Evolutionary conservation across 2,888 invertebrate genomes (phyloP).

Genomic region (Heteromurus nitidus): DNA sequence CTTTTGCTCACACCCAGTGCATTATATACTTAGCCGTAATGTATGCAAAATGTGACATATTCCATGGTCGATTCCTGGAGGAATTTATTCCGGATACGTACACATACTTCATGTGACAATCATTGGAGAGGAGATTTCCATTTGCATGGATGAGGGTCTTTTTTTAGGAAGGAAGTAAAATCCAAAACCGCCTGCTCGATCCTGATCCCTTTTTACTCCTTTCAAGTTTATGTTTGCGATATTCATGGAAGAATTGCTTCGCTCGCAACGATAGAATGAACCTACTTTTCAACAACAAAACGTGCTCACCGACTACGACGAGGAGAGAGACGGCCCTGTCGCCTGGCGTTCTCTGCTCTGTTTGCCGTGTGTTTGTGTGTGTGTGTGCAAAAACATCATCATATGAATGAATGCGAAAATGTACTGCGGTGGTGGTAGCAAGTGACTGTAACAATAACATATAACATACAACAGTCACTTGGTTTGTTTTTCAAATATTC

Average conservation of each 20-base stretch:
- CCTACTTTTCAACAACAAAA: constrained; percentile 20
- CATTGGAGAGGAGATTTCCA: constrained; percentile 41
- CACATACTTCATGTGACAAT: constrained; percentile 47
- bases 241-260: constrained; percentile 31
- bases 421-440: too few relatives aligned
- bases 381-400: too few relatives aligned
- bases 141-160: constrained; percentile 30
- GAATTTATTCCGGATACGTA: constrained; percentile 31
- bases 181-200: constrained; percentile 19
- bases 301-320: too few relatives aligned
- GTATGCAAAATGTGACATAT: constrained; percentile 24
- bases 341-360: too few relatives aligned
- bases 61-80: neutral
- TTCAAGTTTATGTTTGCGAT: constrained; percentile 30
- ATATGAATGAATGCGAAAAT: too few relatives aligned
- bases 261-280: constrained; percentile 22
- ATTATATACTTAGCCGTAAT: constrained; percentile 2
- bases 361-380: too few relatives aligned
- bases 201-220: constrained; percentile 26
- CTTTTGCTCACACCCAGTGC: constrained; percentile 13
- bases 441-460: too few relatives aligned
- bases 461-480: too few relatives aligned
- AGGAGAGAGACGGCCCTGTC: too few relatives aligned
- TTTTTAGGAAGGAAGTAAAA: constrained; percentile 34
- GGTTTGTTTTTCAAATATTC: too few relatives aligned